Conservation (phyloP, 1,140 invertebrate genomes). For the Varroa destructor region DNA sequence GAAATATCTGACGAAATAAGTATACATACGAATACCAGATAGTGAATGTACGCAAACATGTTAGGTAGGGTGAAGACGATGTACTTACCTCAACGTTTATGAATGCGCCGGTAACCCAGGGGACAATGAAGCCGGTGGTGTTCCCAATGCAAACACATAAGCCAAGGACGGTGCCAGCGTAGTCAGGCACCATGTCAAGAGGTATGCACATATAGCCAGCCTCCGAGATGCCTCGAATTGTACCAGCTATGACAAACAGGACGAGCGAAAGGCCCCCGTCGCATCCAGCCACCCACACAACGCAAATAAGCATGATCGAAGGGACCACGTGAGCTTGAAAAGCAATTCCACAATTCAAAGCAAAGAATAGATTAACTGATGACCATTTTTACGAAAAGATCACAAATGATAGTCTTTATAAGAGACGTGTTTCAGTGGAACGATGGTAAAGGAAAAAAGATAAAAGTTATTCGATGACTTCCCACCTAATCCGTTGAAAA, state of each 20-base stretch:
- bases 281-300: constrained; percentile 29
- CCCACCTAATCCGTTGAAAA: constrained; percentile 34
- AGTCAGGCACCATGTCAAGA: constrained; percentile 35
- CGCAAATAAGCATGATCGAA: constrained; percentile 1
- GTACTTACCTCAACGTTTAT: neutral
- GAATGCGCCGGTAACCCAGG: constrained; percentile 5
- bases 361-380: too few species aligned
- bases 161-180: constrained; percentile 34
- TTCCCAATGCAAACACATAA: constrained; percentile 1
- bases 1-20: too few species aligned
- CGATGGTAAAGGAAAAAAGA: too few species aligned
- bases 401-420: too few species aligned
- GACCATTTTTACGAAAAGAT: too few species aligned
- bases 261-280: constrained; percentile 27
- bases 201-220: constrained; percentile 34
- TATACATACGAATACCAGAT: too few species aligned
- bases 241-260: constrained; percentile 33
- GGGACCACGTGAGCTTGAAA: neutral
- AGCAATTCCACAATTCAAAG: neutral
- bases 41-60: too few species aligned
- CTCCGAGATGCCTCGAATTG: constrained; percentile 33
- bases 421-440: too few species aligned
- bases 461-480: neutral
- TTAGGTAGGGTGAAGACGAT: neutral
- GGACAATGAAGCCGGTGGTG: constrained; percentile 8